Conservation (phyloP, 2,797 vertebrate genomes). For the Semaprochilodus insignis region DNA sequence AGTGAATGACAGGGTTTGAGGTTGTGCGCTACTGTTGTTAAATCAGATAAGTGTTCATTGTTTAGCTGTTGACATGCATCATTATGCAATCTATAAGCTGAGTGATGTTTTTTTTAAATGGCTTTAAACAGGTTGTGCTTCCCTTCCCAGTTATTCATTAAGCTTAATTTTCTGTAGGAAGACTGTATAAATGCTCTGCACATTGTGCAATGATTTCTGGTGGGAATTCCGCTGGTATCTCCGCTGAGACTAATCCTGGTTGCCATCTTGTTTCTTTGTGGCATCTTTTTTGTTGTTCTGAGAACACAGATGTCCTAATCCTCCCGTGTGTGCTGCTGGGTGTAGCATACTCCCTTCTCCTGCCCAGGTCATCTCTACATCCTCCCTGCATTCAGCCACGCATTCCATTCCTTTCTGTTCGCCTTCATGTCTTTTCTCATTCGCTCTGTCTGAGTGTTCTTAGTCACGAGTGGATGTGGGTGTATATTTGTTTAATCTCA, state of each 20-base stretch:
- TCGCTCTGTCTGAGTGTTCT: conserved; percentile 30
- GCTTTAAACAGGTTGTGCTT: neutral
- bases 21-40: conserved; percentile 2
- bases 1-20: conserved; percentile 2
- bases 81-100: neutral
- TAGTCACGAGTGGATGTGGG: conserved; percentile 29
- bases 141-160: neutral
- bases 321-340: conserved; percentile 67
- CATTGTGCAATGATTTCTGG: neutral
- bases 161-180: neutral
- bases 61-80: conserved; percentile 15
- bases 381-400: conserved; percentile 62
- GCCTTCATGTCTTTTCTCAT: conserved; percentile 26
- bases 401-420: conserved; percentile 41
- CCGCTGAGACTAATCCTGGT: conserved; percentile 47
- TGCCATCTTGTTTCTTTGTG: conserved; percentile 57
- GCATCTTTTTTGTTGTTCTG: conserved; percentile 55
- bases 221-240: conserved; percentile 25
- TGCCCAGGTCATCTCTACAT: conserved; percentile 74
- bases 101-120: neutral
- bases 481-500: conserved; percentile 21
- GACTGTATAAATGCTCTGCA: neutral
- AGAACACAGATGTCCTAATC: conserved; percentile 68
- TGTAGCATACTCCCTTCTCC: conserved; percentile 63
- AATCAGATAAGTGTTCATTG: conserved; percentile 19